Percentiles rank a stretch among this genome's conserved stretches.
Conservation (phyloP, 2,888 invertebrate species). For the Phalangium opilio region DNA sequence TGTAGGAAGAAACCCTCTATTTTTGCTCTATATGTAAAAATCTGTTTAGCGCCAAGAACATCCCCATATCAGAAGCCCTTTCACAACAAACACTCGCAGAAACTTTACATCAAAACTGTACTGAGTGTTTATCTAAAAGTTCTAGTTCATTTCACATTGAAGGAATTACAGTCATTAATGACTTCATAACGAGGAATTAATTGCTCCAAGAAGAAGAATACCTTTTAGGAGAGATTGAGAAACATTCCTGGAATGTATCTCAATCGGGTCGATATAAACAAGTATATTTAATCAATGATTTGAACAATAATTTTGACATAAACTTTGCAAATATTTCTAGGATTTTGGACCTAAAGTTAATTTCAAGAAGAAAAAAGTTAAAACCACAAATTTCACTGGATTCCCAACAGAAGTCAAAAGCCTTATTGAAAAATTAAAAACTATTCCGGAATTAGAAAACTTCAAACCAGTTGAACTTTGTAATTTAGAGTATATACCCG, state of each 20-base stretch:
- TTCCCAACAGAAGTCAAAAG: slow-evolving; percentile 66
- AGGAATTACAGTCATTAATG: slow-evolving; percentile 21
- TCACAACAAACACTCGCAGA: too few relatives aligned
- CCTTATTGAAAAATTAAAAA: slow-evolving; percentile 55
- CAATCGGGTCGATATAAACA: slow-evolving; percentile 94
- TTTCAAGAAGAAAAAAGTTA: slow-evolving; percentile 80
- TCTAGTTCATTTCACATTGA: slow-evolving; percentile 5
- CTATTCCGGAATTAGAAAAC: slow-evolving; percentile 43
- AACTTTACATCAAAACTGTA: too few relatives aligned
- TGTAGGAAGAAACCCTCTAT: too few relatives aligned
- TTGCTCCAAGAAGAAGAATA: slow-evolving; percentile 53
- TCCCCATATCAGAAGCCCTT: too few relatives aligned
- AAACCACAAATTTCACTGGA: slow-evolving; percentile 60
- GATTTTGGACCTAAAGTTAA: slow-evolving; percentile 98
- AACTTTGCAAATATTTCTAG: too few relatives aligned
- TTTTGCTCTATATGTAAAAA: too few relatives aligned
- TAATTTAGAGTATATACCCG: slow-evolving; percentile 77
- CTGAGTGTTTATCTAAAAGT: too few relatives aligned
- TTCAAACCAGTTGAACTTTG: slow-evolving; percentile 88
- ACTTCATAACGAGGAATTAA: slow-evolving; percentile 55
- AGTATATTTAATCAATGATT: slow-evolving; percentile 26
- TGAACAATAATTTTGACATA: too few relatives aligned
- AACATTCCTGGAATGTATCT: slow-evolving; percentile 70
- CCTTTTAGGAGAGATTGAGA: slow-evolving; percentile 54
- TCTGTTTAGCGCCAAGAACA: too few relatives aligned